A percentile compares a stretch with the other conserved stretches of the same genome.
phyloP scores from a whole-genome alignment of 2,113 vertebrate genomes.

The Amblyornis subalaris region DNA sequence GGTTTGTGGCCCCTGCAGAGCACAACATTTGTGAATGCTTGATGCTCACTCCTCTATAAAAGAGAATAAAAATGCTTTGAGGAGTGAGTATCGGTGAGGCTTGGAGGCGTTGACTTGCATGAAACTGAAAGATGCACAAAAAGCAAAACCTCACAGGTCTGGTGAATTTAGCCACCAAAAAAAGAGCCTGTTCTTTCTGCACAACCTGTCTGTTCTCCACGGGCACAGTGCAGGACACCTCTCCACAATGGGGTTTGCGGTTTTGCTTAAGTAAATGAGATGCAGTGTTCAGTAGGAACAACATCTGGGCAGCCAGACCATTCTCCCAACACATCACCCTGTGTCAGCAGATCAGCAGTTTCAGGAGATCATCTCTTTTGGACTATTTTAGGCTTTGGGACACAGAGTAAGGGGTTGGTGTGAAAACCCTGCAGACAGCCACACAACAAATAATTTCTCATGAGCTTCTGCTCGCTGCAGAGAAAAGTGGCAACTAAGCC shows the following conservation, averaged over 20 bases:
- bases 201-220: not conserved
- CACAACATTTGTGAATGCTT: accelerated
- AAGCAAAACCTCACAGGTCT: not conserved
- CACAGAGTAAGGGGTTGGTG: not conserved
- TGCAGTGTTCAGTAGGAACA: not conserved
- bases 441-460: not conserved
- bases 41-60: not conserved
- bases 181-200: not conserved
- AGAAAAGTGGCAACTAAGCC: not conserved
- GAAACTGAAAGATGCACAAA: not conserved
- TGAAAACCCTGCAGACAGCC: not conserved
- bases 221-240: accelerated
- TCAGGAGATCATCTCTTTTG: accelerated
- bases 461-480: not conserved
- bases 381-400: not conserved
- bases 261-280: not conserved
- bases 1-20: not conserved
- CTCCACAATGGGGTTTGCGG: not conserved
- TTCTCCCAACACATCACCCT: not conserved
- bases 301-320: not conserved
- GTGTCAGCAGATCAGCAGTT: not conserved
- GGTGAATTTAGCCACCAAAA: not conserved
- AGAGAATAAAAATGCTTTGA: not conserved
- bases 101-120: accelerated
- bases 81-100: accelerated